Base-by-base conservation (phyloP, 2,888 invertebrate genomes). In the Coelinius sp. region DNA sequence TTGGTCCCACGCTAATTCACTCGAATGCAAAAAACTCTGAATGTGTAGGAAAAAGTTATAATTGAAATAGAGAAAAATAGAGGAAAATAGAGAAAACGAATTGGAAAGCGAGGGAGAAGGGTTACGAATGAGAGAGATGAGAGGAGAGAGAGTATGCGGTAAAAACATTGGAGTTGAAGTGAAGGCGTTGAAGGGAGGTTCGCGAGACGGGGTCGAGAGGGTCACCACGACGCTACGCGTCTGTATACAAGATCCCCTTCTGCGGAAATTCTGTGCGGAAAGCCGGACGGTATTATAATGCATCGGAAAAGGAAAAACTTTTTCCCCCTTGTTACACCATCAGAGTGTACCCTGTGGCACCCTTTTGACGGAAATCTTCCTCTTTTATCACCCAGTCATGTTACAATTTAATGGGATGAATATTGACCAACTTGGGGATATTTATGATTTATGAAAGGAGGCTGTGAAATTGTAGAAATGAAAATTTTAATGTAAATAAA, bases 171-270 rank as follows among this genome's bases (percentile, higher is more conserved):
- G 59, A 56, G 59, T 59, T 59, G 35, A 59, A 59, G 46, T 17
- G 46, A 49, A 20, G 35, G 52, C 22, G 35, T 53, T 49, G 52
- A 52, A 59, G 63, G 69, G 63, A 38, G 59, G 31, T 35, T 49
- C 63, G 63, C 63, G 69, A 70, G 69, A 70, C 69, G 63, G 25
- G 63, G 63, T 70, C 64, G 38, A 56, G 70, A 73, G 49, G 66
- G 63, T 67, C 62, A 70, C 46, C 62, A 63, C 35, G 63, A 69
- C 14, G 53, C 53, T 44, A 59, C 59, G 35, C 41, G 24, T 24
- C 52, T 52, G 53, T 31, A 59, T 59, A 56, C 20, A 53, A 53
- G 35, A 64, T 53, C 25, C 25, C 53, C 49, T 49, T 20, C 49
- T n/a, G n/a, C 12, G 63, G 41, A 46, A 65, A 67, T 8, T 49